Conservation (phyloP, 2,888 invertebrate species). For the Cryptocheilus praepositus region DNA sequence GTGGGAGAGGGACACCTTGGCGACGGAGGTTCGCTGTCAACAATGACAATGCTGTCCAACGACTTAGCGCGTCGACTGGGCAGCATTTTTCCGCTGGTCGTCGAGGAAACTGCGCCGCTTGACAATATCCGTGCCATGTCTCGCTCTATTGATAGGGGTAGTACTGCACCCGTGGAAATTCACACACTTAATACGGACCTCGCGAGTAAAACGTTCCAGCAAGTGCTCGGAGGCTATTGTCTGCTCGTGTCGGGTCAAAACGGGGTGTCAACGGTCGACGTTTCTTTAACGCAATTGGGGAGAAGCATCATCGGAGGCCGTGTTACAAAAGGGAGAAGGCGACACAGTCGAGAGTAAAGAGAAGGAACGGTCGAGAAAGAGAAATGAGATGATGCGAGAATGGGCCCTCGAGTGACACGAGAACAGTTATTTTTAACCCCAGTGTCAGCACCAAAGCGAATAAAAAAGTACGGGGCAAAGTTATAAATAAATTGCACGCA, state of each 20-base stretch:
- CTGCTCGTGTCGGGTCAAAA: not conserved
- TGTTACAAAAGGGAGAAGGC: conserved; percentile 19
- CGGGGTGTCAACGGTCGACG: not conserved
- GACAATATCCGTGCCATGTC: conserved; percentile 71
- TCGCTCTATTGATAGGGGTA: conserved; percentile 72
- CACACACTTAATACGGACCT: conserved; percentile 51
- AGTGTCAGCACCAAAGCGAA: conserved; percentile 58
- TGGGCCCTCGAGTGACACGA: conserved; percentile 39
- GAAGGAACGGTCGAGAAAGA: conserved; percentile 10
- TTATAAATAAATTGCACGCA: conserved; percentile 60
- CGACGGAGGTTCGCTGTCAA: conserved; percentile 76
- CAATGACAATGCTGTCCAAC: conserved; percentile 69
- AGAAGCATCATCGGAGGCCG: conserved; percentile 26
- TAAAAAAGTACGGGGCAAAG: conserved; percentile 49
- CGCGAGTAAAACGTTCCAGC: too few species aligned
- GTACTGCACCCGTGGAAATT: conserved; percentile 65
- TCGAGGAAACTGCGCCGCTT: conserved; percentile 42
- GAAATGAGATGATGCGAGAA: conserved; percentile 36
- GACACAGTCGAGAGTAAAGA: too few species aligned
- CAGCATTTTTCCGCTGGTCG: conserved; percentile 55
- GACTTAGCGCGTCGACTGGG: conserved; percentile 69
- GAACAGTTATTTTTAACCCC: conserved; percentile 62
- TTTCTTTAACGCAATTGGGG: conserved; percentile 32
- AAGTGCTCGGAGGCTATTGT: not conserved
- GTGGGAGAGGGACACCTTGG: conserved; percentile 92